phyloP scores from a whole-genome alignment of 2,113 vertebrate genomes.

The Alosa alosa region DNA sequence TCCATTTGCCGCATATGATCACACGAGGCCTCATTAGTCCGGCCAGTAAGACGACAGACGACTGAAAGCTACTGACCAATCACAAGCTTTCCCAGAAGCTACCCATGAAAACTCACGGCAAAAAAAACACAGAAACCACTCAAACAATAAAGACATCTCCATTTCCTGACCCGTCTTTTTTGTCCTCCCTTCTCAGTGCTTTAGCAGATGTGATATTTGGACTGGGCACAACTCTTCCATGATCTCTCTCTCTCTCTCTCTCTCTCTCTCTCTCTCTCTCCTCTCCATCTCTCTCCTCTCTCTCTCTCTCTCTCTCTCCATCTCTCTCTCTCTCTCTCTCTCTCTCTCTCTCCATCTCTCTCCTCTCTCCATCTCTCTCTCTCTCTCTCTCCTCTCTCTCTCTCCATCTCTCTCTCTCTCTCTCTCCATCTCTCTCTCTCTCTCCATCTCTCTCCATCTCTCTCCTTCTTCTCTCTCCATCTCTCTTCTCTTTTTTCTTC shows the following conservation, averaged over 20 bases:
- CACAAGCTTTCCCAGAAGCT: constrained; percentile 27
- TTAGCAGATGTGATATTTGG: constrained; percentile 50
- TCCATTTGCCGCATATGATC: not conserved
- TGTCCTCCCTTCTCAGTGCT: constrained; percentile 31
- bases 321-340: constrained; percentile 28
- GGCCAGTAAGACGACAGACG: not conserved
- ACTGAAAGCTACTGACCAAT: constrained; percentile 17
- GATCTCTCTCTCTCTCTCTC: constrained; percentile 35
- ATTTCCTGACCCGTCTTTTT: constrained; percentile 40
- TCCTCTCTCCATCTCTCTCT: constrained; percentile 39
- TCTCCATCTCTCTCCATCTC: constrained; percentile 34
- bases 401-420: constrained; percentile 35
- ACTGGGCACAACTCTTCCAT: constrained; percentile 33
- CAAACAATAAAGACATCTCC: constrained; percentile 51
- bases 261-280: constrained; percentile 14
- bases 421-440: constrained; percentile 17
- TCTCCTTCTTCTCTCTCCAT: constrained; percentile 26
- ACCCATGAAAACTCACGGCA: constrained; percentile 30
- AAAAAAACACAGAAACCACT: constrained; percentile 44
- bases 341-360: constrained; percentile 31
- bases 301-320: constrained; percentile 37
- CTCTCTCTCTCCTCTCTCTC: constrained; percentile 23
- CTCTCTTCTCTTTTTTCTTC: too few relatives aligned
- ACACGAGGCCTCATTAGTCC: not conserved
- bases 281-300: too few relatives aligned